Evolutionary conservation across 2,797 vertebrate species (phyloP).

Genomic region (Thunnus albacares): DNA sequence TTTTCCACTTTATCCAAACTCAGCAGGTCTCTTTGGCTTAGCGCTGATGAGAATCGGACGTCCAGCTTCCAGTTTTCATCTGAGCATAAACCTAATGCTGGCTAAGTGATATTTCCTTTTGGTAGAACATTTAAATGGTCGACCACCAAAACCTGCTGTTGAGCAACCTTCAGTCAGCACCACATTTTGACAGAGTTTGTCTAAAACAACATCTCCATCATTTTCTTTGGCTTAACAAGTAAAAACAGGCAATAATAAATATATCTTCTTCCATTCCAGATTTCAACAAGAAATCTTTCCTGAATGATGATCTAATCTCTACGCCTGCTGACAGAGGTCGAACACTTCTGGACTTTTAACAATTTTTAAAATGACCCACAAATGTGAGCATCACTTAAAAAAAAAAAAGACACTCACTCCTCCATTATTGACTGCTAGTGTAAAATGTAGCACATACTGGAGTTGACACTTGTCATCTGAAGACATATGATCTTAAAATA

Average conservation of each 20-base stretch:
- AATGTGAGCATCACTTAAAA: background rate
- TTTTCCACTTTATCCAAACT: slow-evolving; percentile 74
- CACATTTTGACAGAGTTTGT: slow-evolving; percentile 8
- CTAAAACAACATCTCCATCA: slow-evolving; percentile 5
- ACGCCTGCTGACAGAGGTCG: background rate
- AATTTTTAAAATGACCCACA: background rate
- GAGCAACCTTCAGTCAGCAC: background rate
- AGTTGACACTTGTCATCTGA: background rate
- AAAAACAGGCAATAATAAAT: background rate
- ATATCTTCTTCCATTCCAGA: background rate
- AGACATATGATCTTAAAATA: background rate
- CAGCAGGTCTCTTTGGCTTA: slow-evolving; percentile 71
- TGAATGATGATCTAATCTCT: background rate
- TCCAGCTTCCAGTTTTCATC: slow-evolving; percentile 76
- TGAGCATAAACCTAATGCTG: slow-evolving; percentile 58
- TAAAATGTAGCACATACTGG: background rate
- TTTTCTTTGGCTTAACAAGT: background rate
- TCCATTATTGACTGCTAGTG: background rate
- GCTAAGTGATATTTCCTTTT: slow-evolving; percentile 64
- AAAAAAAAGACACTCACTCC: background rate
- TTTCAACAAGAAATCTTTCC: background rate
- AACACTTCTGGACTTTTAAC: background rate
- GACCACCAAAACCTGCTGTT: slow-evolving; percentile 33
- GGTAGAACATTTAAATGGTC: slow-evolving; percentile 32
- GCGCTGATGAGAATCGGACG: slow-evolving; percentile 78